A percentile compares a stretch with the other conserved stretches of the same genome.
Conservation (phyloP, 2,113 vertebrate species). For the Alouatta palliata region DNA sequence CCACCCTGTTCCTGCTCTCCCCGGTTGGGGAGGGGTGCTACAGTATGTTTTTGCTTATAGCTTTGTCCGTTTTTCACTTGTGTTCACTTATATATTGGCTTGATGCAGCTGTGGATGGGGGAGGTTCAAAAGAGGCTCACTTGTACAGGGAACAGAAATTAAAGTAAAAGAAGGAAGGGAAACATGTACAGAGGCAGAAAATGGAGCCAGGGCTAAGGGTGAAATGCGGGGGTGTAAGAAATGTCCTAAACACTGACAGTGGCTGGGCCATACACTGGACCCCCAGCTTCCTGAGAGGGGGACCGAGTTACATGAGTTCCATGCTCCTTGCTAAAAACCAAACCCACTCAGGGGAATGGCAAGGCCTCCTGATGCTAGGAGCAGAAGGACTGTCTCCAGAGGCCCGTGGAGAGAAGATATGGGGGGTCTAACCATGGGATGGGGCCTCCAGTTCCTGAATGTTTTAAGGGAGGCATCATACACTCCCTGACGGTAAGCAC, state of each 20-base stretch:
- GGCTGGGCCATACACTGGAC: not conserved
- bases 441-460: rapidly evolving
- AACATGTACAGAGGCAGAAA: not conserved
- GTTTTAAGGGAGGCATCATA: too few relatives aligned
- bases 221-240: not conserved
- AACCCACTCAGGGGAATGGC: rapidly evolving
- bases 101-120: not conserved
- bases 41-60: too few relatives aligned
- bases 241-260: not conserved
- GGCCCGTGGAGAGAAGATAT: rapidly evolving
- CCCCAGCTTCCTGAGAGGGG: not conserved
- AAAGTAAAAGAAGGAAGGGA: constrained; percentile 40
- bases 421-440: rapidly evolving
- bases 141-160: not conserved
- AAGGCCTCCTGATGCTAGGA: not conserved
- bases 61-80: not conserved
- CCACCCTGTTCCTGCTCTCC: not conserved
- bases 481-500: rapidly evolving
- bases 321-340: too few relatives aligned
- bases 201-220: not conserved
- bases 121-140: not conserved
- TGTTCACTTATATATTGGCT: not conserved
- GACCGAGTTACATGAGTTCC: not conserved
- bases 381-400: not conserved
- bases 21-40: not conserved